Evolutionary conservation across 2,888 invertebrate species (phyloP).

Genomic region (Yponomeuta evonymella): DNA sequence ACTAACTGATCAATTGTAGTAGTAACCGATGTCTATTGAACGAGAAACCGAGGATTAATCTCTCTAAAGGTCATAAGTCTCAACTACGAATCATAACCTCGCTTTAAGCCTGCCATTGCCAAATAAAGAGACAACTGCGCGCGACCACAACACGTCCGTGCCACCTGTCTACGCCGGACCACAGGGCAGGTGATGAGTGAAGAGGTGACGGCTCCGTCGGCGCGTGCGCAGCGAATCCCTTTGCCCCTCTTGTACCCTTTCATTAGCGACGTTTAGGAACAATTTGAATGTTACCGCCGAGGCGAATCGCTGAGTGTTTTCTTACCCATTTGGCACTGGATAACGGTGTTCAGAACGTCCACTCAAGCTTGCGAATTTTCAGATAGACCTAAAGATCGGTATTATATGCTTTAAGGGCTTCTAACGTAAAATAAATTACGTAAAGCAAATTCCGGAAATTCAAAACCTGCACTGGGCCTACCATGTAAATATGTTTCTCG

Average conservation of each 20-base stretch:
- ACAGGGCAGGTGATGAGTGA: constrained; percentile 52
- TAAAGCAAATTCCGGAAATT: too few species aligned
- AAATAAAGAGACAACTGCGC: constrained; percentile 12
- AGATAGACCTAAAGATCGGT: too few species aligned
- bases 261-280: constrained; percentile 38
- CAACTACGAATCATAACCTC: background rate
- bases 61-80: background rate
- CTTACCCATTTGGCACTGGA: background rate
- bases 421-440: too few species aligned
- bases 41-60: too few species aligned
- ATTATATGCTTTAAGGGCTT: too few species aligned
- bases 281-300: constrained; percentile 38
- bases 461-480: too few species aligned
- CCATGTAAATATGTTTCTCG: too few species aligned
- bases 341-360: background rate
- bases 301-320: constrained; percentile 32
- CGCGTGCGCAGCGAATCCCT: constrained; percentile 62
- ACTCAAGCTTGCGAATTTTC: too few species aligned
- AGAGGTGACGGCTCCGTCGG: constrained; percentile 50
- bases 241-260: constrained; percentile 46
- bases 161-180: constrained; percentile 43
- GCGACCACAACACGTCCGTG: constrained; percentile 36
- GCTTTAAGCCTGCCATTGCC: background rate
- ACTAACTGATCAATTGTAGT: too few species aligned
- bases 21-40: too few species aligned